These are phyloP conservation scores for Acronicta leporina DNA, from an alignment of 2,888 invertebrate species.

Conservation along the genomic window DNA sequence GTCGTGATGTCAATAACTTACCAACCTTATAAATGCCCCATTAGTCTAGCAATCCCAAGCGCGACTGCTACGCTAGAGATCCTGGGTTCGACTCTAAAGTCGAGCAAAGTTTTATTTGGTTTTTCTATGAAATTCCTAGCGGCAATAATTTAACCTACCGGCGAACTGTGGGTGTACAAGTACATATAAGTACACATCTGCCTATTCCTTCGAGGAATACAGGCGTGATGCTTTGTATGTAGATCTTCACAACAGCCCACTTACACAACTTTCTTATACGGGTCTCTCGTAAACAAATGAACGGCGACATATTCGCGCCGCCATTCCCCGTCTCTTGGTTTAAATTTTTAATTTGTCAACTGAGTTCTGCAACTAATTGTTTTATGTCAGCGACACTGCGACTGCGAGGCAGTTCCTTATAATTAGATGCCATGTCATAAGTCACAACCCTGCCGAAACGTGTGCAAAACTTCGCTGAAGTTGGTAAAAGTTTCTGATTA, in stretches of 20 bases:
- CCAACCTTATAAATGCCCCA: no score
- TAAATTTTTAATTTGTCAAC: constrained; percentile 47
- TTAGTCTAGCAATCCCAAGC: no score
- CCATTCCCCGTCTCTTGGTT: constrained; percentile 36
- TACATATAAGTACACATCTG: no score
- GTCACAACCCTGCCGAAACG: constrained; percentile 28
- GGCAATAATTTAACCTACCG: no score
- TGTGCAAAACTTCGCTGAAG: constrained; percentile 13
- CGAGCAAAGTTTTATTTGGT: no score
- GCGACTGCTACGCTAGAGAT: no score
- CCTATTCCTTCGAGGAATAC: no score
- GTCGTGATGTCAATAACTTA: no score
- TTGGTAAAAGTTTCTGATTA: constrained; percentile 38
- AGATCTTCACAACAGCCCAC: background rate
- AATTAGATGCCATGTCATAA: constrained; percentile 39
- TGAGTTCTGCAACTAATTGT: constrained; percentile 53
- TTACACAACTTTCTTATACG: constrained; percentile 23
- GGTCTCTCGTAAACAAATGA: constrained; percentile 29
- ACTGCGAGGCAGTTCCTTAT: constrained; percentile 36
- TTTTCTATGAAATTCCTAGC: no score
- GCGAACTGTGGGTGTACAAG: no score
- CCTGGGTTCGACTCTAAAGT: no score
- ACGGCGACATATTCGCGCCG: constrained; percentile 24
- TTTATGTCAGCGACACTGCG: constrained; percentile 53
- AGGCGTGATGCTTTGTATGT: no score